Conservation (phyloP, 1,140 invertebrate genomes). For the Papilio aristodemus region DNA sequence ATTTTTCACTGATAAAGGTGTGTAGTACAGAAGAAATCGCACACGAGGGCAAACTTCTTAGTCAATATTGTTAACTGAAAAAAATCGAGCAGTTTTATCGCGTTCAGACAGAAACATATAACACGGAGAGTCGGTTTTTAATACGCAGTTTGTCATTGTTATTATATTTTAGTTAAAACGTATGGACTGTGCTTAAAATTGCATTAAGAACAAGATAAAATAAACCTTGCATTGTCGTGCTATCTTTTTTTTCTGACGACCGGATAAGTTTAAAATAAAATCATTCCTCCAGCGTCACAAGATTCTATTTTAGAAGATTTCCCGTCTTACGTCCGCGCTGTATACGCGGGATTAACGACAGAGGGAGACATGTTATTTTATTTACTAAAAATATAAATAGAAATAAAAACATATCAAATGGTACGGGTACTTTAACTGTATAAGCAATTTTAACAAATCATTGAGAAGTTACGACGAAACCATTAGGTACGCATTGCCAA, state of each 20-base stretch:
- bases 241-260: constrained; percentile 29
- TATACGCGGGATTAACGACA: constrained; percentile 14
- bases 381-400: constrained; percentile 19
- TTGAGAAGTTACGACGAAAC: too few species aligned
- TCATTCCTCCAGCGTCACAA: constrained; percentile 39
- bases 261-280: constrained; percentile 51
- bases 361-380: constrained; percentile 12
- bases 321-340: constrained; percentile 27
- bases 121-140: neutral
- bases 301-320: constrained; percentile 49
- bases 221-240: constrained; percentile 8
- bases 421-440: too few species aligned
- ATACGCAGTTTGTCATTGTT: neutral
- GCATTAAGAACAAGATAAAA: neutral
- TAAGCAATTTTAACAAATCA: too few species aligned
- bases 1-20: too few species aligned
- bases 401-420: neutral
- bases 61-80: too few species aligned
- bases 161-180: constrained; percentile 1
- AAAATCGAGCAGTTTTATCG: too few species aligned
- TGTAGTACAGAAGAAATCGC: too few species aligned
- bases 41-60: too few species aligned
- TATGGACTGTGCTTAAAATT: neutral
- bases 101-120: too few species aligned
- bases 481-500: too few species aligned